These are phyloP conservation scores for Onchidella celtica DNA, from an alignment of 2,888 invertebrate genomes.

Conservation along the genomic window DNA sequence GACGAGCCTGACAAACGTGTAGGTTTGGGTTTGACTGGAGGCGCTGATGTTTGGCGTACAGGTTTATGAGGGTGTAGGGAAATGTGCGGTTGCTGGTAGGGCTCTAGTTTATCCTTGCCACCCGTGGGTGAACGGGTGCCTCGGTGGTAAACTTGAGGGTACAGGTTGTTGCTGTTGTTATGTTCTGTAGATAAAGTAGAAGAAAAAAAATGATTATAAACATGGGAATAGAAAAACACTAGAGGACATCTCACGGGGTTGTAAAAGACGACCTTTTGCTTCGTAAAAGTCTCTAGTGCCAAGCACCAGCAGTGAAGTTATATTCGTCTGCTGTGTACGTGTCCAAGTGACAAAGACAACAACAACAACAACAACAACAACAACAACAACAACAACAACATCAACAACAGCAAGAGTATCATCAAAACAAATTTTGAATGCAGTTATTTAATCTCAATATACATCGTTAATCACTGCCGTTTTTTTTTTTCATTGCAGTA, in stretches of 20 bases:
- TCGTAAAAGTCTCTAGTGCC: too few relatives aligned
- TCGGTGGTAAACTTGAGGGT: conserved; percentile 3
- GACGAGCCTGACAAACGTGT: neutral
- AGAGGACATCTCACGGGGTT: too few relatives aligned
- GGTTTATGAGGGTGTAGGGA: conserved; percentile 27
- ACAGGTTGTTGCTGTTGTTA: conserved; percentile 19
- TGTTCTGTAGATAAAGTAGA: conserved; percentile 13
- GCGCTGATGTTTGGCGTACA: neutral
- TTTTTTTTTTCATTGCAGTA: too few relatives aligned
- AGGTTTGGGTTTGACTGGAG: neutral
- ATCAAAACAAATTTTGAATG: neutral
- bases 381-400: neutral
- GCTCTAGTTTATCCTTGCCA: conserved; percentile 1
- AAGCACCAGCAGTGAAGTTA: too few relatives aligned
- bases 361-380: neutral
- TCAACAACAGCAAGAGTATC: neutral
- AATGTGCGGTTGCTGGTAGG: conserved; percentile 5
- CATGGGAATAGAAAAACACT: too few relatives aligned
- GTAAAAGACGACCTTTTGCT: too few relatives aligned
- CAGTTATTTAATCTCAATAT: too few relatives aligned
- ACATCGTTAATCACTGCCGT: too few relatives aligned
- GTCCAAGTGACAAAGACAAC: too few relatives aligned
- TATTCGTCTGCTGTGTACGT: too few relatives aligned
- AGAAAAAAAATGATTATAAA: too few relatives aligned
- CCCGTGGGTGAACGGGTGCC: neutral